Percentiles rank a stretch among this genome's conserved stretches.
Conservation (phyloP, 2,797 vertebrate species). For the Hipposideros larvatus region DNA sequence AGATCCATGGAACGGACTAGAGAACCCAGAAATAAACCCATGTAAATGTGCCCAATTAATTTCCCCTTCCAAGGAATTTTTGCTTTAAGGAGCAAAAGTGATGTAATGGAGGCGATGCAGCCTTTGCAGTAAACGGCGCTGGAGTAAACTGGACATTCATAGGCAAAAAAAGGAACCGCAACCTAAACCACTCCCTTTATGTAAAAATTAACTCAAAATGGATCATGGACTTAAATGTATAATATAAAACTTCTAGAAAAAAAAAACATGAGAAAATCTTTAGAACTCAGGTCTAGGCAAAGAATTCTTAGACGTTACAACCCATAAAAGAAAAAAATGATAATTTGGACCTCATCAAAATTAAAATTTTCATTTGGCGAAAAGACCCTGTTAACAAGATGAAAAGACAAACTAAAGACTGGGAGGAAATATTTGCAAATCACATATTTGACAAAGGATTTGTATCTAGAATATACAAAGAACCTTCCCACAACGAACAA, state of each 20-base stretch:
- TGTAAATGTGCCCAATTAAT: not conserved
- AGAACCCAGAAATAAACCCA: not conserved
- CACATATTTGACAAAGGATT: not conserved
- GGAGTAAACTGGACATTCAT: not conserved
- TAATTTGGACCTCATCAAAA: not conserved
- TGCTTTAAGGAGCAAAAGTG: not conserved
- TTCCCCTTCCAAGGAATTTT: not conserved
- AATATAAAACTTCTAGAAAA: not conserved
- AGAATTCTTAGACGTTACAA: constrained; percentile 9
- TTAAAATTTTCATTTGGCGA: not conserved
- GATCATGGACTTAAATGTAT: not conserved
- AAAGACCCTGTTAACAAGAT: not conserved
- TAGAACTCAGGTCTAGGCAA: not conserved
- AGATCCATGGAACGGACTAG: not conserved
- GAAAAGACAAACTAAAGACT: not conserved
- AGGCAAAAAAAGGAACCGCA: not conserved
- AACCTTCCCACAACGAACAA: not conserved
- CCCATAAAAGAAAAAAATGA: not conserved
- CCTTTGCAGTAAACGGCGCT: not conserved
- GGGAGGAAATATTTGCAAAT: constrained; percentile 11
- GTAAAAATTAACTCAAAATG: constrained; percentile 15
- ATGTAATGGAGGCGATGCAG: not conserved
- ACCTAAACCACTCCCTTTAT: not conserved
- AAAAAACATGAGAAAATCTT: not conserved
- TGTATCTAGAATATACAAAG: not conserved